Evolutionary conservation across 2,888 invertebrate species (phyloP).

Genomic region (Agrochola lychnidis): DNA sequence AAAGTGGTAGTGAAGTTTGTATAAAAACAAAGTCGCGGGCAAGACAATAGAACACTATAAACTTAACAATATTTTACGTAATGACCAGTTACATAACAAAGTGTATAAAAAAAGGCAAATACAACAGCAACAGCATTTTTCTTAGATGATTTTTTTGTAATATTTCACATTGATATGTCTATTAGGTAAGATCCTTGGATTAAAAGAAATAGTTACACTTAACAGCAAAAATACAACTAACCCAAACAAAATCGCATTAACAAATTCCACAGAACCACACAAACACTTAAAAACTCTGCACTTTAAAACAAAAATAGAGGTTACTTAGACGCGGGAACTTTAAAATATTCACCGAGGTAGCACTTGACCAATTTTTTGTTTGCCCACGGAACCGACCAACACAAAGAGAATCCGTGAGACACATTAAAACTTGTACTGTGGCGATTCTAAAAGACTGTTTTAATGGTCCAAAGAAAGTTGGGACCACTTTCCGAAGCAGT

Average conservation of each 20-base stretch:
- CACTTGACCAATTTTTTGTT: constrained; percentile 70
- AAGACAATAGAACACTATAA: not conserved
- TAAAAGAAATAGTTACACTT: too few relatives aligned
- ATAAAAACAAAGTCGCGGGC: not conserved
- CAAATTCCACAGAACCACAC: not conserved
- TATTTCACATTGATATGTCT: not conserved
- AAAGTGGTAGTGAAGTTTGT: not conserved
- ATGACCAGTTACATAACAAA: not conserved
- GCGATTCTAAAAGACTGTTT: constrained; percentile 74
- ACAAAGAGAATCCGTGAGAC: constrained; percentile 79
- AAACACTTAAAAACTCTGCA: constrained; percentile 32
- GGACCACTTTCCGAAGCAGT: constrained; percentile 64
- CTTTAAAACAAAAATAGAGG: constrained; percentile 37
- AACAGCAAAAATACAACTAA: not conserved
- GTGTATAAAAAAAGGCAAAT: not conserved
- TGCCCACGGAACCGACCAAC: constrained; percentile 70
- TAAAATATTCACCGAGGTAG: constrained; percentile 50
- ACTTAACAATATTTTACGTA: not conserved
- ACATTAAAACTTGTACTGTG: constrained; percentile 85
- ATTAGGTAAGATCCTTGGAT: not conserved
- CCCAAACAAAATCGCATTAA: not conserved
- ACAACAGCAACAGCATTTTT: too few relatives aligned
- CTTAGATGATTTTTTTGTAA: not conserved
- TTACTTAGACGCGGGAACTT: constrained; percentile 30
- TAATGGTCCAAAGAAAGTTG: constrained; percentile 71